Evolutionary conservation across 2,113 vertebrate genomes (phyloP), one percentile per base, ranked within the genome.

Genomic region (Patagioenas fasciata): DNA sequence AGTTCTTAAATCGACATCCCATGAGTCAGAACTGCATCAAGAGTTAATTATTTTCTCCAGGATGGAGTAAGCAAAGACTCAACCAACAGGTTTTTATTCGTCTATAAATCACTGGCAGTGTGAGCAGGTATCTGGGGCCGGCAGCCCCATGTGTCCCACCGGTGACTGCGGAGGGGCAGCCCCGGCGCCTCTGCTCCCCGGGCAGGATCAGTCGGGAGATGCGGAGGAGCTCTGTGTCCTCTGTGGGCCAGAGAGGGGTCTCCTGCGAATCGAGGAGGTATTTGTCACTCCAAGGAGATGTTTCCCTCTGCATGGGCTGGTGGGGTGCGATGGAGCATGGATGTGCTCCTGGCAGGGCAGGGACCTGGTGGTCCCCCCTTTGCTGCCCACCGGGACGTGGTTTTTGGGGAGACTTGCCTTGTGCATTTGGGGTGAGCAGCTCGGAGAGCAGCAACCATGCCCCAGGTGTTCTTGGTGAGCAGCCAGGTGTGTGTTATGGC

Each of bases 381-480:
- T 0, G 1, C 54, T 42, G 31, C 31, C 28, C 28, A 1, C 36
- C 0, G 2, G 51, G 65, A 19, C 44, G 4, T 26, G 23, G 66
- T 14, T 25, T 93, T 72, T 61, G 53, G 20, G 42, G 42, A 20
- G 21, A 57, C 26, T 53, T 53, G 31, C 42, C 31, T 31, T 54
- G 8, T 53, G 44, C 19, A 4, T 69, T 57, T 51, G 60, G 24
- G 51, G 5, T 0, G 11, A 40, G 64, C n/a, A n/a, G 54, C 28
- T 61, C 0, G 0, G 51, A n/a, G 54, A 36, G 40, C 42, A 51
- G 36, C 1, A 0, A 34, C 36, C 2, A 1, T n/a, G 58, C 36
- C 51, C 13, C 69, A 4, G n/a, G 57, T 13, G 44, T 53, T 65
- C 38, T 31, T 1, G 4, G 44, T 40, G 42, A 66, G 36, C 40